A percentile compares a stretch with the other conserved stretches of the same genome.
Conservation (phyloP, 2,888 invertebrate species). For the Leptopterna dolabrata region DNA sequence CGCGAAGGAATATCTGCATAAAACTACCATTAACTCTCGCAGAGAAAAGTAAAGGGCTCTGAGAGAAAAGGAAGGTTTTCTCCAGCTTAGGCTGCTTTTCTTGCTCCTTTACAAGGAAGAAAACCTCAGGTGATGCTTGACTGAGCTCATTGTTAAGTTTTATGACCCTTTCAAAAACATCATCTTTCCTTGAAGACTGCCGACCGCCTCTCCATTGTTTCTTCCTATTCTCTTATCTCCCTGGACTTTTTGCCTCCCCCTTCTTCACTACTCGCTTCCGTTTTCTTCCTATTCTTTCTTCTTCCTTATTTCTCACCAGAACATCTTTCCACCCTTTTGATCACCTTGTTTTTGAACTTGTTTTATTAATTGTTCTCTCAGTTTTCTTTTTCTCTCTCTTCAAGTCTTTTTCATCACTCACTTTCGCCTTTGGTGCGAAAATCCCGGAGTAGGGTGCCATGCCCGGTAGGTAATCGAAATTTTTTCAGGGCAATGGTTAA, state of each 20-base stretch:
- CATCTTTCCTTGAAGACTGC: constrained; percentile 41
- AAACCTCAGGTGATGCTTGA: constrained; percentile 59
- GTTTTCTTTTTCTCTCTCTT: not conserved
- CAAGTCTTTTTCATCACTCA: not conserved
- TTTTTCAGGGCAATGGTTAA: too few relatives aligned
- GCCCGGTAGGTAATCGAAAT: too few relatives aligned
- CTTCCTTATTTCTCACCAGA: constrained; percentile 34
- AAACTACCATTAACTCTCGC: constrained; percentile 56
- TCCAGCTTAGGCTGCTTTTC: not conserved
- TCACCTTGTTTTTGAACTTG: constrained; percentile 56
- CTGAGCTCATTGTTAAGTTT: constrained; percentile 58
- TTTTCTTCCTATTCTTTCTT: constrained; percentile 27
- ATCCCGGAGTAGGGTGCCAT: too few relatives aligned
- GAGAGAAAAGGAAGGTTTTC: constrained; percentile 24
- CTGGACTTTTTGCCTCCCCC: constrained; percentile 50
- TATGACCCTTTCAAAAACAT: constrained; percentile 57
- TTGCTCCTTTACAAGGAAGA: not conserved
- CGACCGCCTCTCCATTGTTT: constrained; percentile 51
- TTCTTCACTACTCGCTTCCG: too few relatives aligned
- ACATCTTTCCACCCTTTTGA: constrained; percentile 56
- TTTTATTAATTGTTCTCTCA: constrained; percentile 55
- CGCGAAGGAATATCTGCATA: constrained; percentile 55
- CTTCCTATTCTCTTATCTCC: constrained; percentile 41
- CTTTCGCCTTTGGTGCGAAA: constrained; percentile 14
- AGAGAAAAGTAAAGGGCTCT: constrained; percentile 44